Base-by-base conservation (phyloP, 2,113 vertebrate species). In the Daphoenositta chrysoptera region DNA sequence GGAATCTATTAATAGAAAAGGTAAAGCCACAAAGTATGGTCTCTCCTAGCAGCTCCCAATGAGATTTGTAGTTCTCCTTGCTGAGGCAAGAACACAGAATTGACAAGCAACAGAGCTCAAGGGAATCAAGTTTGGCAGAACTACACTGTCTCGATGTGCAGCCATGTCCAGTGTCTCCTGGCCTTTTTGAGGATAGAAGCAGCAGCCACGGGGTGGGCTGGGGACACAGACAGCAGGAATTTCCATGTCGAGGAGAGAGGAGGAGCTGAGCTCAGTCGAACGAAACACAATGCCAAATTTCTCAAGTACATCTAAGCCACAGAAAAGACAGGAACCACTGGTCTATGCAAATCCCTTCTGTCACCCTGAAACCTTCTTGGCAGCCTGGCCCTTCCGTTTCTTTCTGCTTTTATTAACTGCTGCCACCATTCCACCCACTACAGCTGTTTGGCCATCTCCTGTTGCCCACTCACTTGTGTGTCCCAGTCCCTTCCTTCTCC, bases 331-430 rank as follows among this genome's bases (percentile, higher is more conserved):
- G 70, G 61, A 97, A 61, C 57, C 50, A 95, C 20, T 79, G 87
- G 57, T 77, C 87, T 96, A 54, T 91, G 73, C 33, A 92, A 95
- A 94, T 91, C 66, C 70, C 87, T 96, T 95, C 94, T 93, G 70
- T 84, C 42, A 30, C 11, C 21, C 53, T 61, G 40, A 95, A 96
- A 75, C 44, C 70, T 87, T 51, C 53, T 72, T 95, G 87, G 84
- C 89, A 96, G n/a, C 6, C 48, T 50, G 27, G 16, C 2, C 17
- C 7, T 93, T 82, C 10, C 17, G 51, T 27, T 63, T 53, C 73
- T 85, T 54, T 51, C 39, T 93, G 56, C 47, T 95, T 73, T 69
- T 23, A 87, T 73, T 82, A 91, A 45, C 70, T 76, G 24, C 80
- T 96, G 87, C 83, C 64, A 75, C 56, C 47, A 64, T 84, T 72